Evolutionary conservation across 2,797 vertebrate species (phyloP).

Genomic region (Otolemur crassicaudatus): DNA sequence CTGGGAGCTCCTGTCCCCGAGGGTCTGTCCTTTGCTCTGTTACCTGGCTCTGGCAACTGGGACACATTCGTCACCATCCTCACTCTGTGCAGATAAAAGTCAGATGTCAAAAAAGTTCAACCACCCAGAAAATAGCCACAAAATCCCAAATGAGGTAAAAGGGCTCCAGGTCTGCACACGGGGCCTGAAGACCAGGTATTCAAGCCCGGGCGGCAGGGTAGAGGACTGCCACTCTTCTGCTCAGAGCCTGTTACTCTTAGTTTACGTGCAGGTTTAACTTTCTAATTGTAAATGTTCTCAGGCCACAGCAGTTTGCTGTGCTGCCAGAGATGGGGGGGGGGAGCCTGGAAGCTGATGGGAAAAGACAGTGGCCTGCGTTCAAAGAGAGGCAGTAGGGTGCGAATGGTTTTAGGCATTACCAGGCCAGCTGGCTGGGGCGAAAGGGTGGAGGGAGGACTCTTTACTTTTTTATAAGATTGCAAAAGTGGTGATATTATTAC

Average conservation of each 20-base stretch:
- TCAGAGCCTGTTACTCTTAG: not conserved
- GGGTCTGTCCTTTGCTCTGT: not conserved
- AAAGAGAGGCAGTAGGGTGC: not conserved
- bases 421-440: not conserved
- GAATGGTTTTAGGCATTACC: no score
- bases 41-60: not conserved
- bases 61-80: not conserved
- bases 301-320: not conserved
- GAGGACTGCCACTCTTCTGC: not conserved
- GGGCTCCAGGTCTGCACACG: not conserved
- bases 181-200: not conserved
- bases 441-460: not conserved
- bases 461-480: not conserved
- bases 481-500: not conserved
- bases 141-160: not conserved
- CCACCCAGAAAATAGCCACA: not conserved
- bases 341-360: not conserved
- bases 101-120: not conserved
- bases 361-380: not conserved
- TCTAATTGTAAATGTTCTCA: accelerated
- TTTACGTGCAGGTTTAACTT: accelerated
- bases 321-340: not conserved
- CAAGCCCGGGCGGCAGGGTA: not conserved
- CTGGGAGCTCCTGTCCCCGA: not conserved
- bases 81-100: not conserved